Evolutionary conservation across 2,797 vertebrate genomes (phyloP), one percentile per base, ranked within the genome.

Genomic region (Okamejei kenojei): DNA sequence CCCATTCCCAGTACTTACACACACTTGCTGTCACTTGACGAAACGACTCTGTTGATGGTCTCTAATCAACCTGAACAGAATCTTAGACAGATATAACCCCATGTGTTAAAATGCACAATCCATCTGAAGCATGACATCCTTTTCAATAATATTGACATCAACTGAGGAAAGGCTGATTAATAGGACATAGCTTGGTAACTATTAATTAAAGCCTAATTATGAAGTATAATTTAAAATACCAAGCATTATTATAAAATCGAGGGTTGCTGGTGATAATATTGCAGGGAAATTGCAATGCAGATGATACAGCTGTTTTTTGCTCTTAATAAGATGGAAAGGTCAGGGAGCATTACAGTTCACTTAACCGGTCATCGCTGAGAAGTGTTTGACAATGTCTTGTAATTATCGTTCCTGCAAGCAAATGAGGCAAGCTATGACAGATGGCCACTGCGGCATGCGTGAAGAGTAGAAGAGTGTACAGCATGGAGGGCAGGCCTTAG

Each of bases 121-220:
- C n/a, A 63, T 68, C 63, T 32, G 61, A 1, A 0, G 10, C 1
- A 9, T 63, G 45, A 13, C 78, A 58, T 93, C 80, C 82, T 23
- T 5, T 68, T 94, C 78, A n/a, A 4, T 45, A 93, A 93, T 21
- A 93, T 94, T 93, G 93, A 81, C 79, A 78, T 32, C 17, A 58
- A 81, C 76, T 0, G n/a, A 78, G 79, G 45, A 88, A 61, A 0
- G n/a, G n/a, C 32, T 88, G 84, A 88, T 88, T 88, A 88, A 2
- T 2, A 93, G 82, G 13, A 77, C 21, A 21, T 93, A 77, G 35
- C 74, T 93, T 6, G 23, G 93, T 93, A 84, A 93, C 7, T 10
- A 77, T 79, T 93, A 90, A 94, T 94, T 93, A 94, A 92, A 93
- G 7, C 35, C 93, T 93, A 35, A 94, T 92, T 93, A 91, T 93